Percentiles rank a stretch among this genome's conserved stretches.
Conservation (phyloP, 2,797 vertebrate species). For the Sebastes paucispinis region DNA sequence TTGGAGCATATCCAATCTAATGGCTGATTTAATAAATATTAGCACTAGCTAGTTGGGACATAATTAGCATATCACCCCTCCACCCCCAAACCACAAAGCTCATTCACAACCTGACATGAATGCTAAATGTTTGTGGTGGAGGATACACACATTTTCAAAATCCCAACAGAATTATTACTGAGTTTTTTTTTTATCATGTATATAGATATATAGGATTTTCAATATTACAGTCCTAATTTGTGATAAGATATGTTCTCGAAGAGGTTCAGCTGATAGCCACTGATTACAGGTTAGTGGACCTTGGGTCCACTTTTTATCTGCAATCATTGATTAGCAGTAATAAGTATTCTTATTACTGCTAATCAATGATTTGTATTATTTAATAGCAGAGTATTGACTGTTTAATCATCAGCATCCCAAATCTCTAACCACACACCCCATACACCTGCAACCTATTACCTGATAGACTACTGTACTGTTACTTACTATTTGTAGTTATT, state of each 20-base stretch:
- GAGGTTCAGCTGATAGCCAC: neutral
- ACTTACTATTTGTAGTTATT: neutral
- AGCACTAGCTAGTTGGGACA: conserved; percentile 30
- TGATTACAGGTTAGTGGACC: neutral
- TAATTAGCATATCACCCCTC: conserved; percentile 12
- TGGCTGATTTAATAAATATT: conserved; percentile 58
- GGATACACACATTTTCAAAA: neutral
- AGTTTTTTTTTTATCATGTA: neutral
- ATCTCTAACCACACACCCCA: neutral
- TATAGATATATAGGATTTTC: neutral
- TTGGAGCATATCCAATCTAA: conserved; percentile 48
- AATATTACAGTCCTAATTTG: neutral
- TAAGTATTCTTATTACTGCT: neutral
- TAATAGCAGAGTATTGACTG: neutral
- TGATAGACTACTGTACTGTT: neutral
- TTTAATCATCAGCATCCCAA: neutral
- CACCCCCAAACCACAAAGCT: neutral
- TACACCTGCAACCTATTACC: neutral
- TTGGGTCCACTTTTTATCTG: neutral
- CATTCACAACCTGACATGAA: conserved; percentile 9
- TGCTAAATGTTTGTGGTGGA: neutral
- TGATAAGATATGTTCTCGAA: neutral
- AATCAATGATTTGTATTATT: neutral
- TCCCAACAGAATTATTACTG: neutral
- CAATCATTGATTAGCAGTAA: neutral